Evolutionary conservation across 2,888 invertebrate species (phyloP), one percentile per base, ranked within the genome.

Genomic region (Zygaena filipendulae): DNA sequence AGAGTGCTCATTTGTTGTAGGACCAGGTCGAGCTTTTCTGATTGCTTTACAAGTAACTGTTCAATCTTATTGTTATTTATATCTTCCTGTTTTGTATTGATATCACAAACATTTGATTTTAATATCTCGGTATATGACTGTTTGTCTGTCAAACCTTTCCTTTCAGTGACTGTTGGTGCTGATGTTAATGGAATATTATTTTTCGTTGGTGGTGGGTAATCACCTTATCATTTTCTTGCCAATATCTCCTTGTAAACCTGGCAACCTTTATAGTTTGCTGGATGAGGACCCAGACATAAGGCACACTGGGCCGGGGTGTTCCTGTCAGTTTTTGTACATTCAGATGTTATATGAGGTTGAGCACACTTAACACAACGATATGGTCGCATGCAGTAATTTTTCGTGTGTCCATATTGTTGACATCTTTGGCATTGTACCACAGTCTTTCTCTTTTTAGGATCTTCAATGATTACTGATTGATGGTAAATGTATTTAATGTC

Each of bases 191-290:
- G n/a, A n/a, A n/a, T n/a, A n/a, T n/a, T n/a, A n/a, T n/a, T n/a
- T n/a, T n/a, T n/a, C n/a, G n/a, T n/a, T 11, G 4, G 14, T 8
- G 8, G 8, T n/a, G 14, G 16, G 29, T n/a, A 11, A 11, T 8
- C 8, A 2, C 13, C 13, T 3, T 23, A 21, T 2, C 11, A 7
- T 2, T 11, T 31, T 20, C 33, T 13, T 6, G 20, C 22, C 3
- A 35, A 7, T 6, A 37, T 37, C 21, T 38, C 29, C 27, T 32
- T 33, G n/a, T 40, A 38, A 1, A 40, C 26, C 27, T 36, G 23
- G 22, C 38, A 38, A 3, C 35, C 33, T 13, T 36, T 37, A 5
- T 28, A 40, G 13, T 33, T 42, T 2, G 40, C 35, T 5, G 37
- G 38, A 11, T 42, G 37, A 19, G 8, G 11, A 3, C 34, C 27